Evolutionary conservation across 2,797 vertebrate genomes (phyloP).

Genomic region (Phoebastria nigripes): DNA sequence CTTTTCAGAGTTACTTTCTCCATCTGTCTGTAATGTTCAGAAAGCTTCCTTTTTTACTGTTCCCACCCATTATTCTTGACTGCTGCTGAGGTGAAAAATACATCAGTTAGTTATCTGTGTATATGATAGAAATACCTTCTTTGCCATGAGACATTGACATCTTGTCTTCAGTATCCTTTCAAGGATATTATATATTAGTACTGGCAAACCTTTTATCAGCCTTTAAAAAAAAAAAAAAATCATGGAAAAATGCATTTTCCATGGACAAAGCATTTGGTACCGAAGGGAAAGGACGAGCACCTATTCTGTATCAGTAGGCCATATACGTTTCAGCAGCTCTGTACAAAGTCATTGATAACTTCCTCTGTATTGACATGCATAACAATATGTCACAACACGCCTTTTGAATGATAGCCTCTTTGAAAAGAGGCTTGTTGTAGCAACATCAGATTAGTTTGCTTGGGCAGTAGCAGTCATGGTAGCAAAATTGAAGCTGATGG

Average conservation of each 20-base stretch:
- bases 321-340: background rate
- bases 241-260: background rate
- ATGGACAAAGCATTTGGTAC: background rate
- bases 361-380: background rate
- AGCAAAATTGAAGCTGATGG: conserved; percentile 9
- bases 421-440: background rate
- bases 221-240: background rate
- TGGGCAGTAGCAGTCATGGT: background rate
- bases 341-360: background rate
- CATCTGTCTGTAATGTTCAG: background rate
- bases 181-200: background rate
- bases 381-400: background rate
- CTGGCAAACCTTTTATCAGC: background rate
- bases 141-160: background rate
- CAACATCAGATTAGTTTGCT: background rate
- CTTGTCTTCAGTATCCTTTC: background rate
- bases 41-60: background rate
- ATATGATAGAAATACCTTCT: background rate
- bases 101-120: background rate
- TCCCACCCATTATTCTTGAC: background rate
- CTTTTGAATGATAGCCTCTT: background rate
- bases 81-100: background rate
- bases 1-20: conserved; percentile 12
- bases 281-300: background rate
- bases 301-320: background rate